Percentiles rank a stretch among this genome's conserved stretches.
These are phyloP conservation scores for Struthio camelus DNA, from an alignment of 2,113 vertebrate genomes.

Conservation along the genomic window DNA sequence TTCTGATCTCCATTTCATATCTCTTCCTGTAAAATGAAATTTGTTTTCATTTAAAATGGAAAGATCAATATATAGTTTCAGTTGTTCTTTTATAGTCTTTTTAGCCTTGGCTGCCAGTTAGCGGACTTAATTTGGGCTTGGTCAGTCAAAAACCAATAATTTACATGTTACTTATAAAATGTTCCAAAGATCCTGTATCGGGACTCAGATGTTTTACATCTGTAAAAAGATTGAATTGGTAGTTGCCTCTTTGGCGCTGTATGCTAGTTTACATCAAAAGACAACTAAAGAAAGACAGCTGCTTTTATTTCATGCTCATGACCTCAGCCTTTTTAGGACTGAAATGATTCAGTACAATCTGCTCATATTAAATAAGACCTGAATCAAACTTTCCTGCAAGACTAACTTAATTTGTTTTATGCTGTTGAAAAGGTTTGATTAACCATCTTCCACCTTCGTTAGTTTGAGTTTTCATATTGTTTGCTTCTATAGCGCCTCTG, in stretches of 20 bases:
- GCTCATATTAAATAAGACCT: not conserved
- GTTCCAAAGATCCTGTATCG: not conserved
- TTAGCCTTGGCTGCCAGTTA: not conserved
- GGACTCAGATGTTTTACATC: not conserved
- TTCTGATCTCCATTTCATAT: not conserved
- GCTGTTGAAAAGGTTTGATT: not conserved
- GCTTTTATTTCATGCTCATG: not conserved
- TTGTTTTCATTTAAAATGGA: not conserved
- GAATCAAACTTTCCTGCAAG: not conserved
- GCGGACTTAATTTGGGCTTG: not conserved
- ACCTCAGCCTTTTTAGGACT: not conserved
- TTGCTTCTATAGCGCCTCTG: not conserved
- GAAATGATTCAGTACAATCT: not conserved
- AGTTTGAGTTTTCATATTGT: not conserved
- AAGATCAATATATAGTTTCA: slow-evolving; percentile 32
- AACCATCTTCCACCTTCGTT: not conserved
- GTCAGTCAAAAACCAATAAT: not conserved
- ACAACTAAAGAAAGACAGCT: not conserved
- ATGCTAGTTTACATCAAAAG: not conserved
- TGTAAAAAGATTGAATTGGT: not conserved
- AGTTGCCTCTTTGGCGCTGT: not conserved
- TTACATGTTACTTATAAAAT: not conserved
- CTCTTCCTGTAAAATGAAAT: not conserved
- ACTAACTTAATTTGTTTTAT: not conserved
- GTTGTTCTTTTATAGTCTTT: slow-evolving; percentile 12